Base-by-base conservation (phyloP, 2,797 vertebrate species). In the Eulemur albifrons region DNA sequence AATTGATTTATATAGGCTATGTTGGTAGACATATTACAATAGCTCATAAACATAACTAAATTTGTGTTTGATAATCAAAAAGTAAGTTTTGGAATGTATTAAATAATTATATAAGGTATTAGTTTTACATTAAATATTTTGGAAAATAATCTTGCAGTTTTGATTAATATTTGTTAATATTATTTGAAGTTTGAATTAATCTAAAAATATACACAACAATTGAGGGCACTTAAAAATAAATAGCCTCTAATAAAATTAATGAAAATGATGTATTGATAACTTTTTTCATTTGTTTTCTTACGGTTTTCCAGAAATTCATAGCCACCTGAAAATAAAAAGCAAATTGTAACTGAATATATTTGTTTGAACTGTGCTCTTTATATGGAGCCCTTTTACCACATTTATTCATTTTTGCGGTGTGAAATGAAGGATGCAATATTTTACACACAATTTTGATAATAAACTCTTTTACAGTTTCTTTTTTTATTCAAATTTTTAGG, bases 401-500 rank as follows among this genome's bases (percentile, higher is more conserved):
- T 97, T 87, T 59, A 20, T 0, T 75, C 20, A n/a, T 54, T 94
- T 93, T 89, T 94, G 75, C 82, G 4, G 3, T 32, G 1, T 80
- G 30, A 35, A 54, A 67, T 65, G 17, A 95, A 69, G 21, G 17
- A 20, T 25, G 2, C 2, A 91, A 77, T 76, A 54, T 54, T 93
- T 84, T 50, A 73, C 20, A 20, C 15, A 17, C 48, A 54, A 27
- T 79, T 88, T 94, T 96, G 18, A 72, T 88, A 59, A 75, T 88
- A 35, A 27, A 84, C 4, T 1, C 13, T 59, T 91, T 92, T 45
- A 69, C 8, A 18, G 0, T 90, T 93, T 30, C 14, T 94, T 96
- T 90, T 40, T 30, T 59, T 30, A 61, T 61, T 96, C 4, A n/a
- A 30, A 82, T 81, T 97, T 98, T 85, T 94, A 99, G 99, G 95